A percentile compares a stretch with the other conserved stretches of the same genome.
Evolutionary conservation across 2,888 invertebrate species (phyloP).

Genomic region (Anoplius nigerrimus): DNA sequence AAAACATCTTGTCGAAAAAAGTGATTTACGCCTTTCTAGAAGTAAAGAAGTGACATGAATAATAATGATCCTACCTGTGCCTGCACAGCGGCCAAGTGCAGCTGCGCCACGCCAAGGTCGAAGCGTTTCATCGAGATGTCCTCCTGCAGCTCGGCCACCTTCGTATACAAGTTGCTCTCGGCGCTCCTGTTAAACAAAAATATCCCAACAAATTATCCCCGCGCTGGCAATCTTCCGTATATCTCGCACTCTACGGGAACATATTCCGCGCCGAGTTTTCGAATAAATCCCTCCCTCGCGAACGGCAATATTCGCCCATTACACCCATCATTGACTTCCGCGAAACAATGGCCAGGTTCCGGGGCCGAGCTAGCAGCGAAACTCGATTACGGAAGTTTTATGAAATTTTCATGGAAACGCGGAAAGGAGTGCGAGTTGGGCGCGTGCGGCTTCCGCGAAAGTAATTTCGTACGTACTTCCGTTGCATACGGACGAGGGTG

Average conservation of each 20-base stretch:
- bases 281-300: too few relatives aligned
- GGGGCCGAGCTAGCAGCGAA: too few relatives aligned
- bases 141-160: slow-evolving; percentile 96
- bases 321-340: too few relatives aligned
- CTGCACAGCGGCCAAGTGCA: slow-evolving; percentile 92
- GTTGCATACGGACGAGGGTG: slow-evolving; percentile 87
- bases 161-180: slow-evolving; percentile 91
- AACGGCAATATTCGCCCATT: too few relatives aligned
- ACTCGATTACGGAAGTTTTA: neutral
- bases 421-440: too few relatives aligned
- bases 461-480: slow-evolving; percentile 75
- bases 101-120: slow-evolving; percentile 92
- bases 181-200: slow-evolving; percentile 70
- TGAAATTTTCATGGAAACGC: too few relatives aligned
- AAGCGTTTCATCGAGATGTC: slow-evolving; percentile 96
- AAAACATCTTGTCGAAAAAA: neutral
- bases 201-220: neutral
- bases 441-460: neutral
- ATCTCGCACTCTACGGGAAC: slow-evolving; percentile 25
- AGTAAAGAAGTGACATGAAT: slow-evolving; percentile 8
- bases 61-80: slow-evolving; percentile 85
- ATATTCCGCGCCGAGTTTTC: too few relatives aligned
- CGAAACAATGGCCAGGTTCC: too few relatives aligned
- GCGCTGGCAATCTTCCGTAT: too few relatives aligned
- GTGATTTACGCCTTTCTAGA: too few relatives aligned